Evolutionary conservation across 2,797 vertebrate genomes (phyloP).

Genomic region (Anabacerthia variegaticeps): DNA sequence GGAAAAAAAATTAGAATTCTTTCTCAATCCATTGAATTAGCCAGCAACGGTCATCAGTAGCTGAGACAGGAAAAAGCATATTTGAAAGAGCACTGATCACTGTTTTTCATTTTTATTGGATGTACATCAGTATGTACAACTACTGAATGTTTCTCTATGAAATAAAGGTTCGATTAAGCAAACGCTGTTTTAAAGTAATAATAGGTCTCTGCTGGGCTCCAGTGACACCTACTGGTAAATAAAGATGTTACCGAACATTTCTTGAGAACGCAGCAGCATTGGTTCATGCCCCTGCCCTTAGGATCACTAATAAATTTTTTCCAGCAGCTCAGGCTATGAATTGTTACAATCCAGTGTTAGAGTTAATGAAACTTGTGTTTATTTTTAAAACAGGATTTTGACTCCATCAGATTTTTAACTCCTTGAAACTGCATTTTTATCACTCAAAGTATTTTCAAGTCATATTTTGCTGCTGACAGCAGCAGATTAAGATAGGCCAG

Average conservation of each 20-base stretch:
- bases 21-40: background rate
- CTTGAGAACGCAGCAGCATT: background rate
- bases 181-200: background rate
- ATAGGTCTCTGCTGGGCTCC: conserved; percentile 16
- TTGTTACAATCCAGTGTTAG: background rate
- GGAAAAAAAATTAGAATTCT: background rate
- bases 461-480: background rate
- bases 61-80: background rate
- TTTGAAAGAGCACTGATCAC: background rate
- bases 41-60: background rate
- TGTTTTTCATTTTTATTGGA: background rate
- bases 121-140: background rate
- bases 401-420: background rate
- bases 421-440: background rate
- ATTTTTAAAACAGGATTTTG: background rate
- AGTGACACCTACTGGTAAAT: conserved; percentile 66
- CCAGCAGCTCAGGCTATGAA: background rate
- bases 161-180: background rate
- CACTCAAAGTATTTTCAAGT: background rate
- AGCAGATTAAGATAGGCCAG: background rate
- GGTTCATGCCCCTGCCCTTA: background rate
- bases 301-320: background rate
- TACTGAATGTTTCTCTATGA: background rate
- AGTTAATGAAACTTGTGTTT: background rate
- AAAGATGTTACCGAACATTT: background rate